Evolutionary conservation across 2,113 vertebrate species (phyloP).

Genomic region (Zapornia atra): DNA sequence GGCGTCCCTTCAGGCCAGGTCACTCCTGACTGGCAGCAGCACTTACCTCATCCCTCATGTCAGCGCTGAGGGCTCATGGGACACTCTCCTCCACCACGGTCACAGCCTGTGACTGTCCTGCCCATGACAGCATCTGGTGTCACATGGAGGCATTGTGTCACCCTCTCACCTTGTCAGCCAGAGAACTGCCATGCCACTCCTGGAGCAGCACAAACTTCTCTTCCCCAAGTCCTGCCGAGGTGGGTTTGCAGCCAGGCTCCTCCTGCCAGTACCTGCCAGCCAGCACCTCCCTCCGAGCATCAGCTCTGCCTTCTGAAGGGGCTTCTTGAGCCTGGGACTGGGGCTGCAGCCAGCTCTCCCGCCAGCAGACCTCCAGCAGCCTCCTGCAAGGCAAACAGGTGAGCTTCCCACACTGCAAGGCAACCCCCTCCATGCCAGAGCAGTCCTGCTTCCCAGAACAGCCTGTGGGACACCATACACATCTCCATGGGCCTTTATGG

Average conservation of each 20-base stretch:
- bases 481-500: no score
- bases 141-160: neutral
- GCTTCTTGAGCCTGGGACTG: neutral
- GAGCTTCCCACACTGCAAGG: neutral
- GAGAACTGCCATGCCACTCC: neutral
- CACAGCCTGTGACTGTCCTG: neutral
- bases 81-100: neutral
- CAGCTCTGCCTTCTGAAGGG: neutral
- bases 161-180: neutral
- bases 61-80: neutral
- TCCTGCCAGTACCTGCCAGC: neutral
- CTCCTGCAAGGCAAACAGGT: neutral
- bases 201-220: neutral
- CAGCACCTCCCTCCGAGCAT: neutral
- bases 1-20: neutral
- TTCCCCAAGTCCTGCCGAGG: neutral
- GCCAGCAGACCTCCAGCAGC: neutral
- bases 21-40: neutral
- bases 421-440: neutral
- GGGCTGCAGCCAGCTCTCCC: neutral
- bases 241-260: neutral
- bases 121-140: neutral
- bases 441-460: neutral
- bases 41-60: neutral
- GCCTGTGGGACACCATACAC: no score